Conservation (phyloP, 1,140 invertebrate species). For the Odontomachus brunneus region DNA sequence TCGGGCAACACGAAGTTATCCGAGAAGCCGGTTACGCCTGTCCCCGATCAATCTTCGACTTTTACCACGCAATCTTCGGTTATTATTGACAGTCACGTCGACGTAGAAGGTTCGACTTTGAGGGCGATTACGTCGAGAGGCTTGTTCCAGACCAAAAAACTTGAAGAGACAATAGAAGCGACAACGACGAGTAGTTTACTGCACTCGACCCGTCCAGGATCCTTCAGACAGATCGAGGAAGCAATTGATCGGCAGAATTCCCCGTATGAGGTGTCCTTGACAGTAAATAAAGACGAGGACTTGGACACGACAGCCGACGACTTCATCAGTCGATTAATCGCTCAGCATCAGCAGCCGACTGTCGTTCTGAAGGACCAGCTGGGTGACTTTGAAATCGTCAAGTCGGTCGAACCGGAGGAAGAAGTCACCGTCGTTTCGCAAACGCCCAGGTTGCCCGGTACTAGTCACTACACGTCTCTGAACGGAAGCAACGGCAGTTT, state of each 20-base stretch:
- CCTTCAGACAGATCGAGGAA: slow-evolving; percentile 66
- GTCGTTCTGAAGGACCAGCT: slow-evolving; percentile 6
- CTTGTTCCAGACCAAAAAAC: neutral
- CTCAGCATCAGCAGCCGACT: slow-evolving; percentile 59
- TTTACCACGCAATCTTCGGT: neutral
- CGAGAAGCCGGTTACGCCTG: neutral
- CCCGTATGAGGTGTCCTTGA: slow-evolving; percentile 72
- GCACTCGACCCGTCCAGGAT: slow-evolving; percentile 11
- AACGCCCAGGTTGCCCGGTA: neutral
- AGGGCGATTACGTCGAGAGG: slow-evolving; percentile 2
- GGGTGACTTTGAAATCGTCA: slow-evolving; percentile 68
- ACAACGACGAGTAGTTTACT: neutral
- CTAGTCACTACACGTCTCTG: neutral
- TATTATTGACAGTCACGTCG: neutral
- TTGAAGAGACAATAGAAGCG: neutral
- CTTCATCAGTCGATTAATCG: slow-evolving; percentile 68
- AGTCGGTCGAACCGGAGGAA: slow-evolving; percentile 57
- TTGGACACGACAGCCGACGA: slow-evolving; percentile 57
- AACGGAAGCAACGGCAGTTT: neutral
- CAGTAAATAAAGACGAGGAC: slow-evolving; percentile 64
- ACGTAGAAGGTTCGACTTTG: neutral
- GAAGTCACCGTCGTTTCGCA: neutral
- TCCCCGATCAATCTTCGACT: neutral
- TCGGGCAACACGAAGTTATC: neutral
- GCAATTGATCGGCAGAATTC: slow-evolving; percentile 67